These are phyloP conservation scores for Alauda arvensis DNA, from an alignment of 2,797 vertebrate genomes.

Conservation along the genomic window DNA sequence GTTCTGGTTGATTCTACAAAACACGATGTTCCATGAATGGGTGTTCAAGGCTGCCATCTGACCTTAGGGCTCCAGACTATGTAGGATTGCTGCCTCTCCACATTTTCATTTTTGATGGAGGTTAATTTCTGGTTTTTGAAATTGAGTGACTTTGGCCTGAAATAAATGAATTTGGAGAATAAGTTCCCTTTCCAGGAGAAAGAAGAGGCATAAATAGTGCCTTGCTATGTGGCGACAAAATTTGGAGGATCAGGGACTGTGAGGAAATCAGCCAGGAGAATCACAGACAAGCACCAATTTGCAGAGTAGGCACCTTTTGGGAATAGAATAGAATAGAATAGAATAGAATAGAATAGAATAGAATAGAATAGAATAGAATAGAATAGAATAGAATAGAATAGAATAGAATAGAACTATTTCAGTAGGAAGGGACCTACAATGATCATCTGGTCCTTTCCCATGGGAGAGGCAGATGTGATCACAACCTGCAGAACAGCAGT, in stretches of 20 bases:
- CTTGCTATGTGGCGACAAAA: background rate
- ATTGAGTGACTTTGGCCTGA: background rate
- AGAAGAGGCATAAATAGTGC: background rate
- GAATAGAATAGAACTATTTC: background rate
- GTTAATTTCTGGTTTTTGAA: background rate
- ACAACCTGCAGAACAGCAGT: rapidly evolving
- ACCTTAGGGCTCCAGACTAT: background rate
- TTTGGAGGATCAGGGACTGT: background rate
- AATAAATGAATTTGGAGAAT: background rate
- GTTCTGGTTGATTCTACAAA: background rate
- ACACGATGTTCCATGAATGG: background rate
- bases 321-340: background rate
- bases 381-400: background rate
- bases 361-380: background rate
- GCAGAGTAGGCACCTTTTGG: background rate
- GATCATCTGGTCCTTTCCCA: background rate
- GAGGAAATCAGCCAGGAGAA: background rate
- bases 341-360: background rate
- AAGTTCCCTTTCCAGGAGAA: background rate
- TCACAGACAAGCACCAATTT: background rate
- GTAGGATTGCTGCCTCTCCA: rapidly evolving
- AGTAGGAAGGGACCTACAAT: background rate
- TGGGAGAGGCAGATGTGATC: background rate
- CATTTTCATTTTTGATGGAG: background rate
- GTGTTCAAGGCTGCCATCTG: background rate